Evolutionary conservation across 2,888 invertebrate genomes (phyloP).

Genomic region (Phaedon cochleariae): DNA sequence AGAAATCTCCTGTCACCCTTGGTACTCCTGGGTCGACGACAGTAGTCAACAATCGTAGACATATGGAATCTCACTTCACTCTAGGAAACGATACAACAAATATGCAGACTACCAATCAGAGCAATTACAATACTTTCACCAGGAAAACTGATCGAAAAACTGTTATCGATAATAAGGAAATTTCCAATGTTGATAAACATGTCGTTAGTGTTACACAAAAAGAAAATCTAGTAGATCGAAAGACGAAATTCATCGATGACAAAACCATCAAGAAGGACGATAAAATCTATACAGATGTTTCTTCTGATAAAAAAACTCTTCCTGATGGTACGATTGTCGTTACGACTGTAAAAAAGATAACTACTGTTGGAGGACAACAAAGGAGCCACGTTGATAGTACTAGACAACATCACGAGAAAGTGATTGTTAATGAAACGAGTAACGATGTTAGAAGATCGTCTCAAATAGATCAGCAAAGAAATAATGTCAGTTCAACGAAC

Average conservation of each 20-base stretch:
- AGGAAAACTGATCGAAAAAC: slow-evolving; percentile 50
- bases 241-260: slow-evolving; percentile 31
- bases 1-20: slow-evolving; percentile 59
- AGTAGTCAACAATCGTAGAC: slow-evolving; percentile 65
- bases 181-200: slow-evolving; percentile 33
- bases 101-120: slow-evolving; percentile 69
- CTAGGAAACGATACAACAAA: slow-evolving; percentile 67
- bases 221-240: slow-evolving; percentile 29
- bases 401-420: slow-evolving; percentile 16
- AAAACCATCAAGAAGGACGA: slow-evolving; percentile 31
- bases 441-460: slow-evolving; percentile 53
- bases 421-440: slow-evolving; percentile 51
- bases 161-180: slow-evolving; percentile 38
- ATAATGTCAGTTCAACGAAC: slow-evolving; percentile 28
- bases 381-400: slow-evolving; percentile 25
- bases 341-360: slow-evolving; percentile 64
- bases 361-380: slow-evolving; percentile 53
- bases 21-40: slow-evolving; percentile 62
- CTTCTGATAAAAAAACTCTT: slow-evolving; percentile 60
- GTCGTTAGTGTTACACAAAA: slow-evolving; percentile 29
- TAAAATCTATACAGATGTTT: slow-evolving; percentile 46
- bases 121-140: slow-evolving; percentile 63
- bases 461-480: slow-evolving; percentile 50
- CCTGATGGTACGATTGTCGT: slow-evolving; percentile 66
- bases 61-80: slow-evolving; percentile 74